Conservation (phyloP, 1,140 invertebrate genomes). For the Panulirus ornatus region DNA sequence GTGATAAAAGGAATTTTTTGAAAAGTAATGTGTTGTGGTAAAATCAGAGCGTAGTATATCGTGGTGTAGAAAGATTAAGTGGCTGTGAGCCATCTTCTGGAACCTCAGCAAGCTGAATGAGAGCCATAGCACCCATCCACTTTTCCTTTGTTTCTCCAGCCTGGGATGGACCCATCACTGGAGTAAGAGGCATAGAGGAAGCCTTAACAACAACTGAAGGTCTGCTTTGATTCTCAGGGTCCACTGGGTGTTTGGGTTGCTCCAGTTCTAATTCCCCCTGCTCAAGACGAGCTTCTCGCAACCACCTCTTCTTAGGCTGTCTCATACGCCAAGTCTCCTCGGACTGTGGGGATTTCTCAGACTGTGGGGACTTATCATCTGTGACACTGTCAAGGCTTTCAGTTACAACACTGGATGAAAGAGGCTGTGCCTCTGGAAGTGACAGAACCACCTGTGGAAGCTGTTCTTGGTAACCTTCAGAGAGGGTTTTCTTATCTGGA, state of each 20-base stretch:
- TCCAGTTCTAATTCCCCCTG: conserved; percentile 75
- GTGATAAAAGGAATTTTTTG: background rate
- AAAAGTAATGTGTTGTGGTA: background rate
- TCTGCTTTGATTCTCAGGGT: conserved; percentile 6
- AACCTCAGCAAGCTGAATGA: conserved; percentile 82
- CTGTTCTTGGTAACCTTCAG: conserved; percentile 27
- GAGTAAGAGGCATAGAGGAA: conserved; percentile 4
- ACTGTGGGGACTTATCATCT: background rate
- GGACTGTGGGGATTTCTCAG: conserved; percentile 22
- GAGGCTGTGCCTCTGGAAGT: conserved; percentile 36
- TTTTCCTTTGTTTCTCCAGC: conserved; percentile 80
- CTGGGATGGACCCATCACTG: conserved; percentile 14
- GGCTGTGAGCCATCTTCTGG: conserved; percentile 73
- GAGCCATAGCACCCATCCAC: conserved; percentile 83
- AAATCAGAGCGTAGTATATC: conserved; percentile 74
- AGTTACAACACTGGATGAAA: conserved; percentile 8
- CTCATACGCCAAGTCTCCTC: conserved; percentile 76
- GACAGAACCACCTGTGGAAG: conserved; percentile 48
- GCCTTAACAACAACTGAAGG: conserved; percentile 59
- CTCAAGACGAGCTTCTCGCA: conserved; percentile 81
- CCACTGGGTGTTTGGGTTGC: background rate
- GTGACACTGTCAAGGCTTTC: background rate
- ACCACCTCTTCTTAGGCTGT: conserved; percentile 84
- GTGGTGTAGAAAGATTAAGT: conserved; percentile 75
- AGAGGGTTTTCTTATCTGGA: background rate